Conservation (phyloP, 37 sponge, comb jelly and placozoan species). For the Crambe crambe region DNA sequence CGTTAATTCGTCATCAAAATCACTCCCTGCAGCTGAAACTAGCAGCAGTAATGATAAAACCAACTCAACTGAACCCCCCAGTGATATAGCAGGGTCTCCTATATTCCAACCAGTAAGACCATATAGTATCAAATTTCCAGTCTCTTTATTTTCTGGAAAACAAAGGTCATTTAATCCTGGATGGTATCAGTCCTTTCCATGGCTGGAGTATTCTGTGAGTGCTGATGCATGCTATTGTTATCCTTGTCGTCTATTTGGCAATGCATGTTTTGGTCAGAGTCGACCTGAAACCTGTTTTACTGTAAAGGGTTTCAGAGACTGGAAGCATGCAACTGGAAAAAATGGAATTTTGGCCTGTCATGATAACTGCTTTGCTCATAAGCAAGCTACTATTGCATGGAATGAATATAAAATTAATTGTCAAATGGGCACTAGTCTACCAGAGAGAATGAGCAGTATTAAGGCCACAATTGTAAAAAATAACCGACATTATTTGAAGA, state of each 20-base stretch:
- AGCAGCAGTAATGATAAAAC: too few species aligned
- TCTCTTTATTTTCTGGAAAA: conserved; percentile 40
- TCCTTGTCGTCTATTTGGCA: conserved; percentile 4
- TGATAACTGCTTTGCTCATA: conserved; percentile 24
- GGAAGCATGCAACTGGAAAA: conserved; percentile 56
- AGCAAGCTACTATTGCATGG: conserved; percentile 37
- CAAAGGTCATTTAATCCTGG: conserved; percentile 48
- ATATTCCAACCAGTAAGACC: too few species aligned
- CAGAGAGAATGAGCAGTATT: background rate
- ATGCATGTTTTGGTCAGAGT: conserved; percentile 8
- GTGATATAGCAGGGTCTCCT: too few species aligned
- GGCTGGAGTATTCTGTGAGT: conserved; percentile 56
- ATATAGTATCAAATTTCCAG: too few species aligned
- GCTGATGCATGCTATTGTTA: conserved; percentile 57
- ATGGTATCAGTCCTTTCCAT: conserved; percentile 42
- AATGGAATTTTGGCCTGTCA: conserved; percentile 31
- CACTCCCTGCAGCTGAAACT: too few species aligned
- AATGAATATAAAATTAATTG: conserved; percentile 14
- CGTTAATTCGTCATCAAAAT: too few species aligned
- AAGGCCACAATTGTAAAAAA: conserved; percentile 19
- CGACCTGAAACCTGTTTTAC: conserved; percentile 40
- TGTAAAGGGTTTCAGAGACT: conserved; percentile 22
- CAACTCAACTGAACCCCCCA: too few species aligned
- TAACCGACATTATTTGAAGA: conserved; percentile 57
- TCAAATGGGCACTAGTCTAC: background rate